Percentiles rank a stretch among this genome's conserved stretches.
These are phyloP conservation scores for Tamandua tetradactyla DNA, from an alignment of 2,797 vertebrate species.

Conservation along the genomic window DNA sequence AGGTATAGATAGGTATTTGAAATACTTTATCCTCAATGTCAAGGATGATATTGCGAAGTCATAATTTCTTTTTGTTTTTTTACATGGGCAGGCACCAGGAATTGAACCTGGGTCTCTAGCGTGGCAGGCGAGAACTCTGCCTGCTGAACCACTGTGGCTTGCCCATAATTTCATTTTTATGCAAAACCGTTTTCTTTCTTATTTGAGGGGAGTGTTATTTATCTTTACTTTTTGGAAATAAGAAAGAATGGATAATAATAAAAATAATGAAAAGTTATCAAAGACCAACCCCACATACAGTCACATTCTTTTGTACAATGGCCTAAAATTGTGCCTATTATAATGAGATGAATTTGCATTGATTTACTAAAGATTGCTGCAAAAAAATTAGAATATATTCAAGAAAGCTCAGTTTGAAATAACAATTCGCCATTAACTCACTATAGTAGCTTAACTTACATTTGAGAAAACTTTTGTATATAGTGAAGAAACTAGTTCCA, in stretches of 20 bases:
- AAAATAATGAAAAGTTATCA: not conserved
- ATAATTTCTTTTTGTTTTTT: constrained; percentile 11
- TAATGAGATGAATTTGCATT: not conserved
- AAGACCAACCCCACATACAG: not conserved
- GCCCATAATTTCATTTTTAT: not conserved
- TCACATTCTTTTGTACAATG: not conserved
- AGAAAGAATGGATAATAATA: not conserved
- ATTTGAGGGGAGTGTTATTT: not conserved
- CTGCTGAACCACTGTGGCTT: no score
- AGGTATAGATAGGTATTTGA: not conserved
- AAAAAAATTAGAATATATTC: not conserved
- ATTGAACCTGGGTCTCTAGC: no score
- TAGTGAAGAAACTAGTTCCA: not conserved
- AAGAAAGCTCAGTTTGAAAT: not conserved
- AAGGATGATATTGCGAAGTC: not conserved
- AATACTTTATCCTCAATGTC: not conserved
- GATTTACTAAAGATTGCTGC: not conserved
- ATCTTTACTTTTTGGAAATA: not conserved
- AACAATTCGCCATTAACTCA: not conserved
- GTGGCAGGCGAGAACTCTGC: no score
- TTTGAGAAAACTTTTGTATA: not conserved
- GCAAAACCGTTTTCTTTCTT: not conserved
- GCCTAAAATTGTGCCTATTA: not conserved
- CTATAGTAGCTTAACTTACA: not conserved
- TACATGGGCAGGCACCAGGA: no score